A percentile compares a stretch with the other conserved stretches of the same genome.
phyloP scores from a whole-genome alignment of 2,888 invertebrate genomes.

The Ischnus inquisitorius region DNA sequence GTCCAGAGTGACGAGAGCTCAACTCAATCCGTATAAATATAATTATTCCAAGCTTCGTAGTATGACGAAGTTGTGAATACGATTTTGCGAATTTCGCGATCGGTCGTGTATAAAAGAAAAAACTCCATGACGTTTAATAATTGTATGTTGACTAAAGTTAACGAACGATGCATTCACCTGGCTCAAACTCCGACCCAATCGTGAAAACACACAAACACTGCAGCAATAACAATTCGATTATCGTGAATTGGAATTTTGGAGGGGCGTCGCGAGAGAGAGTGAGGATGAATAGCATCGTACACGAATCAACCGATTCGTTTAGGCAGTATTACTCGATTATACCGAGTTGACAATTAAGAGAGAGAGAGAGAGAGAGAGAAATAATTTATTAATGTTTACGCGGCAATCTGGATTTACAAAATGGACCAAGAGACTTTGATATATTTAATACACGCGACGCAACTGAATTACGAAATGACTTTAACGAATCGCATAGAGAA shows the following conservation, averaged over 20 bases:
- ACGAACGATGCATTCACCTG: conserved; percentile 47
- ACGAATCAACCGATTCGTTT: conserved; percentile 44
- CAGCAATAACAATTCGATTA: conserved; percentile 51
- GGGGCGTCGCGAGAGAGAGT: conserved; percentile 21
- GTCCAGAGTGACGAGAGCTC: conserved; percentile 48
- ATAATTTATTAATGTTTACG: conserved; percentile 16
- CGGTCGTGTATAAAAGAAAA: conserved; percentile 13
- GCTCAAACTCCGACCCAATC: conserved; percentile 63
- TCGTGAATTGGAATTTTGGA: conserved; percentile 25
- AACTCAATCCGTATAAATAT: conserved; percentile 38
- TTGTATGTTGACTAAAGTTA: conserved; percentile 30
- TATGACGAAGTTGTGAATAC: conserved; percentile 9
- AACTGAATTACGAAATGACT: neutral
- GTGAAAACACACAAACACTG: conserved; percentile 32
- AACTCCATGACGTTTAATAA: conserved; percentile 61
- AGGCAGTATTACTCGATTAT: conserved; percentile 57
- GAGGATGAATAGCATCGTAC: conserved; percentile 48
- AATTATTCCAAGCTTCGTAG: conserved; percentile 20
- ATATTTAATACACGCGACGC: conserved; percentile 14
- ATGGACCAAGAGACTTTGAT: conserved; percentile 23
- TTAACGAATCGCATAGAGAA: conserved; percentile 7
- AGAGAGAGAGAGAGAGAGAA: conserved; percentile 8
- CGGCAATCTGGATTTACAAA: conserved; percentile 18
- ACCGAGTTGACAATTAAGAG: conserved; percentile 10
- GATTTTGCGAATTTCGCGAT: conserved; percentile 7